Evolutionary conservation across 2,113 vertebrate genomes (phyloP).

Genomic region (Ahaetulla prasina): DNA sequence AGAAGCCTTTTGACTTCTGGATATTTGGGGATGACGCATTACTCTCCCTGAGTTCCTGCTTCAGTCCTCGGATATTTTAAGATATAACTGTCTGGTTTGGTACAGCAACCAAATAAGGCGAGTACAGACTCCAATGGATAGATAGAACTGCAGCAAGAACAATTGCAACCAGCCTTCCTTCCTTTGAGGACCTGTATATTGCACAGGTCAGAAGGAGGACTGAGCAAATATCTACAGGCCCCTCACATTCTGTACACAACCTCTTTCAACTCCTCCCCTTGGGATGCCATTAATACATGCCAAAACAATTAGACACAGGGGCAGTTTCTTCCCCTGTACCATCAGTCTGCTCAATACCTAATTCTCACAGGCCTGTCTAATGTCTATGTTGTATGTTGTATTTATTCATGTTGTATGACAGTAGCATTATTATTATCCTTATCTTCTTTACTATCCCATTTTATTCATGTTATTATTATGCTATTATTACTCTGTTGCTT

Average conservation of each 20-base stretch:
- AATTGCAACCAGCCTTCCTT: background rate
- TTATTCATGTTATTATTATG: background rate
- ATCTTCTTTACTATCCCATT: background rate
- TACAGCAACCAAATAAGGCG: background rate
- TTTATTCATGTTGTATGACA: background rate
- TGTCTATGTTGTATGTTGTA: background rate
- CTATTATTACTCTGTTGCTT: background rate
- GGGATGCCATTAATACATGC: background rate
- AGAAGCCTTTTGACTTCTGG: background rate
- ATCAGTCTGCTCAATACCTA: background rate
- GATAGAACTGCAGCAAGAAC: background rate
- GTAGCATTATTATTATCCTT: background rate
- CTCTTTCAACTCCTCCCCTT: background rate
- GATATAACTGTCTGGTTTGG: background rate
- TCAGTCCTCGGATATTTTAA: background rate
- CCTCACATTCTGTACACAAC: background rate
- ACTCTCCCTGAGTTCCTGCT: background rate
- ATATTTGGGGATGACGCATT: background rate
- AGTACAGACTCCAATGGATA: background rate
- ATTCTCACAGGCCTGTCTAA: background rate
- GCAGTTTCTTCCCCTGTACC: background rate
- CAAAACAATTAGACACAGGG: background rate
- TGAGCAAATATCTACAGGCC: background rate
- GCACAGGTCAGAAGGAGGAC: background rate
- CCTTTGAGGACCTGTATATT: background rate